phyloP scores from a whole-genome alignment of 2,797 vertebrate genomes.

The Cottoperca gobio region DNA sequence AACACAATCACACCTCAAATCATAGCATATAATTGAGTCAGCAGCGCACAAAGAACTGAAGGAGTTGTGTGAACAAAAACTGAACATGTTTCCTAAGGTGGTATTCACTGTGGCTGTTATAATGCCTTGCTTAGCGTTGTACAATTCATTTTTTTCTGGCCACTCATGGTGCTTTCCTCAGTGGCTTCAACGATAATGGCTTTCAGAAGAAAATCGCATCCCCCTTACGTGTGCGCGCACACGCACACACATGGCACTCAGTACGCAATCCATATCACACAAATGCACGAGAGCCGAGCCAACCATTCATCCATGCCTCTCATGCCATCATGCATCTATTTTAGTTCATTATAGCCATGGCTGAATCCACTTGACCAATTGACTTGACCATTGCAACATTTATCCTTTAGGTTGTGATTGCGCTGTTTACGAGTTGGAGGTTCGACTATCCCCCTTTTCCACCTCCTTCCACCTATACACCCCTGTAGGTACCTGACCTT shows the following conservation, averaged over 20 bases:
- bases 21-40: constrained; percentile 7
- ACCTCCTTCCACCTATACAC: constrained; percentile 55
- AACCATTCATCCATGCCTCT: constrained; percentile 7
- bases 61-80: background rate
- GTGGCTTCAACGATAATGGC: background rate
- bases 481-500: constrained; percentile 78
- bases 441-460: constrained; percentile 42
- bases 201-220: background rate
- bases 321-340: background rate
- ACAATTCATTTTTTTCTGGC: background rate
- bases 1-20: constrained; percentile 16
- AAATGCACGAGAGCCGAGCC: constrained; percentile 9
- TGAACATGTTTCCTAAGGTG: background rate
- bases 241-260: constrained; percentile 2
- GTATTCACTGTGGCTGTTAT: background rate
- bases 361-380: constrained; percentile 48
- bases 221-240: background rate
- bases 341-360: constrained; percentile 21
- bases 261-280: constrained; percentile 22
- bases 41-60: background rate
- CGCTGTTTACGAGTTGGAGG: constrained; percentile 53
- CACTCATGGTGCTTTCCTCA: constrained; percentile 2
- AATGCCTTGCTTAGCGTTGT: background rate
- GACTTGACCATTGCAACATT: constrained; percentile 40
- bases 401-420: constrained; percentile 60